Base-by-base conservation (phyloP, 2,113 vertebrate genomes). In the Oryzias woworae region DNA sequence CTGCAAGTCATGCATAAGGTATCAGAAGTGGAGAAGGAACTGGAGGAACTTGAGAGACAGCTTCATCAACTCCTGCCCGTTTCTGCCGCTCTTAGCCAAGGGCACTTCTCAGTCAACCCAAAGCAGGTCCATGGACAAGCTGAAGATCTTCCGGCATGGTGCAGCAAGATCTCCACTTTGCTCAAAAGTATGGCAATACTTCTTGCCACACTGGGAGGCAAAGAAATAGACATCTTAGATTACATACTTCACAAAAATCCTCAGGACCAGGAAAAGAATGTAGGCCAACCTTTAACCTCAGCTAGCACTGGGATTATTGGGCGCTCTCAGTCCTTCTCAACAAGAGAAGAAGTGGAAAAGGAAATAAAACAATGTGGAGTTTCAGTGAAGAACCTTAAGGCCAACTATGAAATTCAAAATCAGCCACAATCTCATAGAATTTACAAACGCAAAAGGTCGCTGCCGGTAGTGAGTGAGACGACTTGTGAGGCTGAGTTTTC, bases 301-400 rank as follows among this genome's bases (percentile, higher is more conserved):
- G 61, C 76, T 2, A 1, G 72, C 2, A 66, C 71, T 7, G 82
- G 83, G 13, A 82, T 83, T 44, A 92, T 95, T 4, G 94, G 92
- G 8, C 87, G 95, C 23, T 96, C 94, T 4, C 94, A 95, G 65
- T 94, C 95, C 2, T 95, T 96, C 77, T 95, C 94, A 67, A 95
- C 92, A 46, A 90, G 94, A 53, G 94, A 96, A 68, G 95, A 96
- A 6, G 93, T 95, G 66, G 94, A 94, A 62, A 94, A 91, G 0
- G 97, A 99, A 87, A 96, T 99, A 69, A 89, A 94, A 61, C 95
- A 95, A 73, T 98, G 90, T 15, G 96, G 96, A 0, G 95, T 99
- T 49, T 98, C 96, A 0, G 96, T 99, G 52, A 93, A 91, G 80
- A 96, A 92, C 71, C 93, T 99, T 44, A 95, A 96, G 58, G 95